Percentiles rank a stretch among this genome's conserved stretches.
Conservation (phyloP, 2,888 invertebrate genomes). For the Cryptocheilus praepositus region DNA sequence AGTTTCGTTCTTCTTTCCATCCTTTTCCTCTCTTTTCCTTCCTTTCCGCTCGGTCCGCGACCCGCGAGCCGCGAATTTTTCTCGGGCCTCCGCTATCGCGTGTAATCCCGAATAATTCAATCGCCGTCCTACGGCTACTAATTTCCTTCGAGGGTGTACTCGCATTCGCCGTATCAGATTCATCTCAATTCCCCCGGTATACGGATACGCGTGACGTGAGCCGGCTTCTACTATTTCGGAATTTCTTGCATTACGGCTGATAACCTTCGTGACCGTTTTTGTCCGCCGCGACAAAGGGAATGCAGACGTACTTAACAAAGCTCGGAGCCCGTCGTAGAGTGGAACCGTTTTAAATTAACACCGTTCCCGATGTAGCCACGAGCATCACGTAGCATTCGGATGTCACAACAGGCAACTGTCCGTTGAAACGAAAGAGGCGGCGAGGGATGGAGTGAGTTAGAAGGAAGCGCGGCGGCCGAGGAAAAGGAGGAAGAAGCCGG, state of each 20-base stretch:
- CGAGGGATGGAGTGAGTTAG: constrained; percentile 26
- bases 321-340: too few relatives aligned
- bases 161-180: too few relatives aligned
- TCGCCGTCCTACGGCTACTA: not conserved
- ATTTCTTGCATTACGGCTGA: too few relatives aligned
- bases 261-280: too few relatives aligned
- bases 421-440: not conserved
- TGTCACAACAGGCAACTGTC: constrained; percentile 34
- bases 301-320: too few relatives aligned
- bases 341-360: too few relatives aligned
- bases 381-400: constrained; percentile 2
- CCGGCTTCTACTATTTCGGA: too few relatives aligned
- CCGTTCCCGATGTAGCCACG: constrained; percentile 3
- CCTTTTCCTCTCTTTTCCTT: not conserved
- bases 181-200: too few relatives aligned
- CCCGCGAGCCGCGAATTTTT: constrained; percentile 29
- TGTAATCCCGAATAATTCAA: constrained; percentile 1
- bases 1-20: constrained; percentile 6
- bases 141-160: too few relatives aligned
- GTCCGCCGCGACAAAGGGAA: too few relatives aligned
- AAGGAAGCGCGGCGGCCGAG: not conserved
- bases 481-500: constrained; percentile 20
- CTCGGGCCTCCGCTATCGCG: constrained; percentile 16
- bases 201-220: too few relatives aligned
- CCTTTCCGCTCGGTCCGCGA: not conserved